These are phyloP conservation scores for Drosophila anomalata DNA, from an alignment of 2,888 invertebrate species.

Conservation along the genomic window DNA sequence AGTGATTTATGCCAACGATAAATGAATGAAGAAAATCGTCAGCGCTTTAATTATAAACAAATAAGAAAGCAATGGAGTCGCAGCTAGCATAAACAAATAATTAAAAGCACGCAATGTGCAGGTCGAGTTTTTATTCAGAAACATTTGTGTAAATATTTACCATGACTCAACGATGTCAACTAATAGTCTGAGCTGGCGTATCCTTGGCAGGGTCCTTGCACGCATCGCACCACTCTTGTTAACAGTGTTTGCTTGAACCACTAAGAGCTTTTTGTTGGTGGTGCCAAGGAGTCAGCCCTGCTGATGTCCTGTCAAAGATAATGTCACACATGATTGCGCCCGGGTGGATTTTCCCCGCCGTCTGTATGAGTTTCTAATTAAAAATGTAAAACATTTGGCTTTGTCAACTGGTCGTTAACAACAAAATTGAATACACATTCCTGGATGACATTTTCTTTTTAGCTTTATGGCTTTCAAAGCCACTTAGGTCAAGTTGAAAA, in stretches of 20 bases:
- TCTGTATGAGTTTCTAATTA: conserved; percentile 71
- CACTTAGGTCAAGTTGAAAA: conserved; percentile 7
- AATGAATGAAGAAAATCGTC: conserved; percentile 22
- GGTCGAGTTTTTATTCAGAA: conserved; percentile 68
- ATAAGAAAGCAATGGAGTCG: conserved; percentile 56
- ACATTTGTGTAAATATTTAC: conserved; percentile 73
- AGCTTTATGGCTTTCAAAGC: conserved; percentile 16
- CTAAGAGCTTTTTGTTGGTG: conserved; percentile 38
- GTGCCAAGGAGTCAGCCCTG: conserved; percentile 38
- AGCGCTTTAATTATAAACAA: conserved; percentile 76
- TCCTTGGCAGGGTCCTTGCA: conserved; percentile 66
- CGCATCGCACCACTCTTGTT: conserved; percentile 22
- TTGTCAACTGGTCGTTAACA: conserved; percentile 43
- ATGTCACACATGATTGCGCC: conserved; percentile 70
- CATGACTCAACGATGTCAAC: conserved; percentile 57
- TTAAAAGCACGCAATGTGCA: conserved; percentile 66
- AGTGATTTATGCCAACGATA: conserved; percentile 58
- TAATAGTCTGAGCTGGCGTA: conserved; percentile 59
- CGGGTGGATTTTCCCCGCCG: conserved; percentile 19
- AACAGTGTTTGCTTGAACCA: conserved; percentile 48
- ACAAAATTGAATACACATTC: conserved; percentile 48
- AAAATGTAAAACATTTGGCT: conserved; percentile 73
- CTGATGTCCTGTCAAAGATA: conserved; percentile 68
- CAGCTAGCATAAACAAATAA: conserved; percentile 74
- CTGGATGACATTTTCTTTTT: conserved; percentile 27